These are phyloP conservation scores for Melierax canorus DNA, from an alignment of 2,113 vertebrate genomes.

Conservation along the genomic window DNA sequence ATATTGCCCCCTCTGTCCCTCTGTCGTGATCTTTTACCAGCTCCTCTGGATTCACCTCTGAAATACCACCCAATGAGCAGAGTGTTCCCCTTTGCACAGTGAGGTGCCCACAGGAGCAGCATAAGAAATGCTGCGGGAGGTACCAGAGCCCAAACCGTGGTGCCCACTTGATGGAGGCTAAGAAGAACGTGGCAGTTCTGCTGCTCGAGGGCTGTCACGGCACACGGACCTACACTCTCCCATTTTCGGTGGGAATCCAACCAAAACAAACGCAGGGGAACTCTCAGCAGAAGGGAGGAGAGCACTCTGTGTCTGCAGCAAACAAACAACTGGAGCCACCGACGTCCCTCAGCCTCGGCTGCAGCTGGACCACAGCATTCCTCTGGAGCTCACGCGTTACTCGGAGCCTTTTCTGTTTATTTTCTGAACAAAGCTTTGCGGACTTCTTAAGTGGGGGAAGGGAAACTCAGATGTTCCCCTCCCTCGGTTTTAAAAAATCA, in stretches of 20 bases:
- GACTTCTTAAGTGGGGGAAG: background rate
- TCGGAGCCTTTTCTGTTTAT: conserved; percentile 1
- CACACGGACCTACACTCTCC: background rate
- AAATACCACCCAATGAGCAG: background rate
- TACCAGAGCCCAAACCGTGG: background rate
- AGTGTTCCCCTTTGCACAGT: background rate
- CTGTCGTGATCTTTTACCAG: background rate
- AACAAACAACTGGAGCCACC: background rate
- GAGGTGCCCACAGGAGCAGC: background rate
- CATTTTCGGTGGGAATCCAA: background rate
- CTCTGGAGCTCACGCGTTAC: background rate
- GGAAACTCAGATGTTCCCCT: background rate
- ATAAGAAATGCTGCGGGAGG: background rate
- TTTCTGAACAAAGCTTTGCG: conserved; percentile 12
- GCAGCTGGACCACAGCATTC: background rate
- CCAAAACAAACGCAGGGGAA: background rate
- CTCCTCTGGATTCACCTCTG: background rate
- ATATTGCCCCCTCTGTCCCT: background rate
- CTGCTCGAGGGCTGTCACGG: background rate
- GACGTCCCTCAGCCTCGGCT: background rate
- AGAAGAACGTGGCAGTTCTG: background rate
- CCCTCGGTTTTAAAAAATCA: background rate
- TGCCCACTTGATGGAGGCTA: background rate
- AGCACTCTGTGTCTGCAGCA: background rate
- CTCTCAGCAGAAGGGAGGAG: background rate